Evolutionary conservation across 1,140 invertebrate species (phyloP), one percentile per base, ranked within the genome.

Genomic region (Pogonognathellus flavescens): DNA sequence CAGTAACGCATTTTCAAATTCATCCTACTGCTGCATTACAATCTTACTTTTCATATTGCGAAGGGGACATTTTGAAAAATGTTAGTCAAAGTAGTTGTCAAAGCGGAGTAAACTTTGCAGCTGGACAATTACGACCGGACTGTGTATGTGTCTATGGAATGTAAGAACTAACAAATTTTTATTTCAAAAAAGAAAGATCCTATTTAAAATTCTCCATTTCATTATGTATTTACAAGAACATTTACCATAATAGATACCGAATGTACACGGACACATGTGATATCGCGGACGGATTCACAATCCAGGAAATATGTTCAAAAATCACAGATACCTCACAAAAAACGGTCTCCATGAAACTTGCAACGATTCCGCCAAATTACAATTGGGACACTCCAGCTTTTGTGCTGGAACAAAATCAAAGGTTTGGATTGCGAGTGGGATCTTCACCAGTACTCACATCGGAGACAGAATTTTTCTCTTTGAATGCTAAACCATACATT

Each of bases 81-180:
- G 11, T 72, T 41, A 50, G 4, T 14, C 13, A 16, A 16, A 5
- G 31, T 16, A 31, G 25, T 0, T 87, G 86, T 52, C 7, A 10
- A 22, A 18, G 55, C 11, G 86, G 86, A 31, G 3, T 87, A 6
- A 62, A 52, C n/a, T 87, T 87, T 62, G 86, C 84, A 10, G 14
- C 85, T 52, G 86, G 84, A 0, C 10, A 72, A 2, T 5, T 0
- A 8, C 20, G 53, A 59, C 86, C 86, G 0, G 55, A 83, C 10
- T 87, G 86, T 50, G 66, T 85, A 14, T 87, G 86, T 18, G 52
- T 87, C 31, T 59, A 49, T 13, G 86, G 86, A 50, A 85, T 87
- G 86, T 87, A 85, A 85, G 86, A 3, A 41, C 31, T 5, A 60
- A 62, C 22, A 83, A 25, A 83, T 66, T n/a, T n/a, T n/a, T n/a